Conservation (phyloP, 2,888 invertebrate species). For the Lithophane leautieri region DNA sequence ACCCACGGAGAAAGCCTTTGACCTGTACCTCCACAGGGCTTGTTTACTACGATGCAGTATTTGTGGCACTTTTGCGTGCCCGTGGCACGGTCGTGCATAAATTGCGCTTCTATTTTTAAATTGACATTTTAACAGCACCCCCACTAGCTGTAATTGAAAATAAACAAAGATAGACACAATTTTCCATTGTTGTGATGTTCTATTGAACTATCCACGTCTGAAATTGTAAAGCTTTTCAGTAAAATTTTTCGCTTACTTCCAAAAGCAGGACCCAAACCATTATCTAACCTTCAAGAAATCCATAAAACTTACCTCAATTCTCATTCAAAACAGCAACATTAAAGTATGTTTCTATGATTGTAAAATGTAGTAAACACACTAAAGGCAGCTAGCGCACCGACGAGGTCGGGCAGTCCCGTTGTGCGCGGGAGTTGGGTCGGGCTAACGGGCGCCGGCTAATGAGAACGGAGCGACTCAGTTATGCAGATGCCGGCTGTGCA, state of each 20-base stretch:
- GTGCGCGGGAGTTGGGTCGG: slow-evolving; percentile 82
- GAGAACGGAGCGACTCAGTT: slow-evolving; percentile 87
- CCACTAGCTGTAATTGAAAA: slow-evolving; percentile 35
- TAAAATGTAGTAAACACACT: slow-evolving; percentile 68
- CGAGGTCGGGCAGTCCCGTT: slow-evolving; percentile 77
- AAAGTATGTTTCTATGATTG: slow-evolving; percentile 64
- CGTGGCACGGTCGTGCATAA: slow-evolving; percentile 62
- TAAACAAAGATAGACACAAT: slow-evolving; percentile 22
- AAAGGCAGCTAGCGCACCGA: slow-evolving; percentile 62
- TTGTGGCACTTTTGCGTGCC: slow-evolving; percentile 78
- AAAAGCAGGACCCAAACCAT: neutral
- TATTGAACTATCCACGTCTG: neutral
- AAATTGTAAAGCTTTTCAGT: neutral
- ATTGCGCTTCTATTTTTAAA: slow-evolving; percentile 66
- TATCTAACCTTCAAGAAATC: slow-evolving; percentile 1
- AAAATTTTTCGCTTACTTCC: neutral
- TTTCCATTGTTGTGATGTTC: slow-evolving; percentile 2
- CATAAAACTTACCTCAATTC: slow-evolving; percentile 28
- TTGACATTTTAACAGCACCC: slow-evolving; percentile 46
- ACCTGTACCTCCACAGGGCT: slow-evolving; percentile 82
- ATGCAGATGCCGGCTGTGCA: slow-evolving; percentile 83
- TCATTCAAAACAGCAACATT: slow-evolving; percentile 44
- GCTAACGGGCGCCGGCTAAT: slow-evolving; percentile 87
- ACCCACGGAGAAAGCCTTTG: slow-evolving; percentile 87
- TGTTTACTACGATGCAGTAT: slow-evolving; percentile 77